Evolutionary conservation across 2,113 vertebrate genomes (phyloP), one percentile per base, ranked within the genome.

Genomic region (Pagrus major): DNA sequence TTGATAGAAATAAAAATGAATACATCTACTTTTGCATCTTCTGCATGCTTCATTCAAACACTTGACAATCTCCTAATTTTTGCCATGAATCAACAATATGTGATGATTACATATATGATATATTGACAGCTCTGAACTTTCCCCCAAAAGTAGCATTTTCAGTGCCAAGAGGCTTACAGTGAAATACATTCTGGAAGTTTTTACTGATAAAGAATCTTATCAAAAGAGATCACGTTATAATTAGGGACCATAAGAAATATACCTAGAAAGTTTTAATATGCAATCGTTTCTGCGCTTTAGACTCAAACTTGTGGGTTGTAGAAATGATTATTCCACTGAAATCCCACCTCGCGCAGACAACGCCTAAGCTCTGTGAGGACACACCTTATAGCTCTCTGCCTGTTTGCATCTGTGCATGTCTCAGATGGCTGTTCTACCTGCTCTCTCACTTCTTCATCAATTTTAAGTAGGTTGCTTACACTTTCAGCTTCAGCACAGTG

Each of bases 401-500:
- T 79, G 18, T 46, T 52, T 0, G 3, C 11, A 1, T 15, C 5
- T 20, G 58, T 75, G 23, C 0, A 42, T 0, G 0, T 63, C 0
- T 0, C 0, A 49, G 70, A 14, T 55, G 2, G n/a, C 51, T 5
- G 71, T 10, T 0, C 5, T 21, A 2, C 20, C 6, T 49, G 0
- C 0, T 16, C 0, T 73, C 2, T 71, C 23, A 86, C 9, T 0
- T 60, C 21, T 3, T 0, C 0, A 0, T 56, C 81, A 0, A 51
- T 18, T 63, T 33, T 71, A 2, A 88, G 10, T 42, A 88, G n/a
- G 3, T 88, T 89, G 54, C 76, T 89, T 35, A 89, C 0, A 55
- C 88, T 68, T 16, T 85, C 84, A 71, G 1, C 9, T 59, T 89
- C 85, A 5, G 80, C 87, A 41, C 87, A 88, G 71, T 86, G 39